Evolutionary conservation across 1,140 invertebrate genomes (phyloP).

Genomic region (Drosophila nigromelanica): DNA sequence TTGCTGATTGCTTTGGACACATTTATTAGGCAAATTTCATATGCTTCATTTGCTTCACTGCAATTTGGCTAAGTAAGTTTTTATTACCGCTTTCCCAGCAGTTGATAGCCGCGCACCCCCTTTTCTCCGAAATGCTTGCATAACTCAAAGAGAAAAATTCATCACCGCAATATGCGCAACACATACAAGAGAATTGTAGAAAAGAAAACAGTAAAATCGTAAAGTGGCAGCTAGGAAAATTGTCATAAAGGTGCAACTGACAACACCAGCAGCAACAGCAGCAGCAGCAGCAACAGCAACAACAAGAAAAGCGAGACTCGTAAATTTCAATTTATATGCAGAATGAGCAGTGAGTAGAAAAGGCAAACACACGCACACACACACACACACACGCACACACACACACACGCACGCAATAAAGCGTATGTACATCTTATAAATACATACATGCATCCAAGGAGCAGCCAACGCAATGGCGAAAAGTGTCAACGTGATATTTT

Average conservation of each 20-base stretch:
- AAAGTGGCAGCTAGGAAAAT: conserved; percentile 75
- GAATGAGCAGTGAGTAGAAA: conserved; percentile 72
- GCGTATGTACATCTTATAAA: background rate
- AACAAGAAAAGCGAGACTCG: conserved; percentile 45
- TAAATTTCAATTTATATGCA: conserved; percentile 84
- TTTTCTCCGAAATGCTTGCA: conserved; percentile 23
- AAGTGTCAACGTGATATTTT: conserved; percentile 81
- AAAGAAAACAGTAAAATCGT: conserved; percentile 31
- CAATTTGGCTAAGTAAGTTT: conserved; percentile 80
- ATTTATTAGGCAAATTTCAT: conserved; percentile 46
- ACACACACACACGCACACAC: conserved; percentile 27
- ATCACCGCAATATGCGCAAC: conserved; percentile 78
- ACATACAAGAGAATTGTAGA: conserved; percentile 45
- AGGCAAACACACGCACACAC: conserved; percentile 51
- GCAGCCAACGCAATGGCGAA: conserved; percentile 36
- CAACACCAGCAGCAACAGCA: conserved; percentile 54
- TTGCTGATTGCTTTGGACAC: conserved; percentile 2
- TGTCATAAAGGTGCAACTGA: conserved; percentile 84
- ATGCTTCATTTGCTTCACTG: conserved; percentile 44
- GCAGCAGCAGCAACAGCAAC: conserved; percentile 24
- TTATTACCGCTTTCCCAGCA: conserved; percentile 52
- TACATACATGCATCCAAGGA: conserved; percentile 35
- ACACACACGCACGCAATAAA: conserved; percentile 3
- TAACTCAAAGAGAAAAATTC: conserved; percentile 83
- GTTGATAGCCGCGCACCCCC: background rate